A percentile compares a stretch with the other conserved stretches of the same genome.
Evolutionary conservation across 2,797 vertebrate species (phyloP).

Genomic region (Catharus ustulatus): DNA sequence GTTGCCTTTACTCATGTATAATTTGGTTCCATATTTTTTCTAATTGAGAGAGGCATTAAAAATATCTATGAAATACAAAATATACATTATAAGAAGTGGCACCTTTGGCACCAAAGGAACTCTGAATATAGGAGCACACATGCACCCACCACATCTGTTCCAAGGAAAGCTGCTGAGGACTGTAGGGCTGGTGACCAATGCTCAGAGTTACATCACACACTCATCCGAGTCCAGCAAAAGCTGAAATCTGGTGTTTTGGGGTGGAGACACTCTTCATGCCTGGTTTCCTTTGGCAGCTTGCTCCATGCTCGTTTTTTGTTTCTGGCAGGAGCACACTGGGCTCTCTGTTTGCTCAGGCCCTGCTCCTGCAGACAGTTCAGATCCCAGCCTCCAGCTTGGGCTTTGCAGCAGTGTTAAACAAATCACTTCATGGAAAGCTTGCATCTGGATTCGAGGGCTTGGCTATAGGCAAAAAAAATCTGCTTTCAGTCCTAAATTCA

Average conservation of each 20-base stretch:
- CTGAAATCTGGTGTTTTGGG: not conserved
- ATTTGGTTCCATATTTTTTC: not conserved
- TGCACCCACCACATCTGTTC: not conserved
- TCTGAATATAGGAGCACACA: rapidly evolving
- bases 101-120: not conserved
- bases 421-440: not conserved
- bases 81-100: not conserved
- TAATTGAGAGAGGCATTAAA: not conserved
- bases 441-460: not conserved
- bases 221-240: not conserved
- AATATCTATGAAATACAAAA: not conserved
- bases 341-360: not conserved
- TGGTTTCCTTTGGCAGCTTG: not conserved
- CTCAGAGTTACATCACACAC: not conserved
- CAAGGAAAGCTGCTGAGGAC: not conserved
- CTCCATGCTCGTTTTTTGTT: not conserved
- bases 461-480: not conserved
- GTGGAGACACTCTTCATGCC: not conserved
- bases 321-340: not conserved
- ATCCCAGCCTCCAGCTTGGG: not conserved
- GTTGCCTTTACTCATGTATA: rapidly evolving
- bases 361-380: rapidly evolving
- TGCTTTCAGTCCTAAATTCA: not conserved
- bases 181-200: not conserved
- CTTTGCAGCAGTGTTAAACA: not conserved